Conservation (phyloP, 1,140 invertebrate species). For the Ladona fulva region DNA sequence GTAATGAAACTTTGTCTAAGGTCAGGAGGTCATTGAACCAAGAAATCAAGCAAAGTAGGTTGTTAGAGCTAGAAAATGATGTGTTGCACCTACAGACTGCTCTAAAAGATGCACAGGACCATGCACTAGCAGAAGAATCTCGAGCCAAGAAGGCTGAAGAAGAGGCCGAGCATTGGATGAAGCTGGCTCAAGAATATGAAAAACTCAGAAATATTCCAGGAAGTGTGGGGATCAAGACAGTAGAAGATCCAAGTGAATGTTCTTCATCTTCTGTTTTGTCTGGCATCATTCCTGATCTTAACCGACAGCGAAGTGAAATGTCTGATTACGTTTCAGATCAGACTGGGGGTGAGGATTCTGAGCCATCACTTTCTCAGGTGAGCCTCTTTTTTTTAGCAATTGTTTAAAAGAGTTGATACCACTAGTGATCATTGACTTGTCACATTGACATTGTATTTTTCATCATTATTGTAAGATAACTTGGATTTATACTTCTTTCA, state of each 20-base stretch:
- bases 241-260: neutral
- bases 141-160: neutral
- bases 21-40: too few species aligned
- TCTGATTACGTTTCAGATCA: constrained; percentile 28
- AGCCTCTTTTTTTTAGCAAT: neutral
- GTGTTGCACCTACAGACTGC: neutral
- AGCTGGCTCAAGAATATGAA: neutral
- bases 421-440: too few species aligned
- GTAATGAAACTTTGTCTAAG: too few species aligned
- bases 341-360: neutral
- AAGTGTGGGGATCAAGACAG: neutral
- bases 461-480: too few species aligned
- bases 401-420: too few species aligned
- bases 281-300: constrained; percentile 20
- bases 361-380: neutral
- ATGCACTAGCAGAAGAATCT: neutral
- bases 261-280: neutral
- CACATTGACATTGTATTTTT: too few species aligned
- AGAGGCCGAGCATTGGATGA: neutral
- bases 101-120: neutral
- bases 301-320: constrained; percentile 25
- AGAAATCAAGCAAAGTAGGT: neutral
- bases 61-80: neutral
- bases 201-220: neutral
- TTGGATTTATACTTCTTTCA: too few species aligned